Evolutionary conservation across 2,888 invertebrate genomes (phyloP), one percentile per base, ranked within the genome.

Genomic region (Lasiommata megera): DNA sequence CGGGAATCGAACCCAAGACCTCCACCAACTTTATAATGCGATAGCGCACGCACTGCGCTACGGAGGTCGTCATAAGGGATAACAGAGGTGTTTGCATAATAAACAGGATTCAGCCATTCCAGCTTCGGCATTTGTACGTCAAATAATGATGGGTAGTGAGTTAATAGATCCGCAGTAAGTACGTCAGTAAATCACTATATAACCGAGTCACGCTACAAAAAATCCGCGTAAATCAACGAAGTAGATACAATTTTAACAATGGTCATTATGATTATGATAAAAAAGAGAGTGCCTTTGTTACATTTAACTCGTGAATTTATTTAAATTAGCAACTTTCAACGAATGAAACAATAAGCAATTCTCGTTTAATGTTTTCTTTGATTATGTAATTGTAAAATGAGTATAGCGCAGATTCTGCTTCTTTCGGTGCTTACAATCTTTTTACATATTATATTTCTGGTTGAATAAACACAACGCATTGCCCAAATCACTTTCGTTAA

Each of bases 231-330:
- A 37, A 29, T 52, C 28, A 14, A 34, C 40, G 29, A 41, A 28
- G 14, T 43, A 18, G 31, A 11, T 11, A 36, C 52, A 31, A 46
- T 43, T 34, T 16, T 7, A 50, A 55, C 44, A 51, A 61, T 51
- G 37, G 37, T 12, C 34, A 40, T 38, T 16, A n/a, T 34, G n/a
- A 17, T 34, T 23, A 51, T 56, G 40, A 46, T 40, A 53, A 50
- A 54, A 53, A 59, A 56, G 53, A 56, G 59, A 59, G 61, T 59
- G 40, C 37, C 43, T 54, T 47, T 44, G 14, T 29, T 60, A 44
- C 23, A 48, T 53, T 18, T 36, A 48, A 37, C n/a, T 34, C 11
- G 36, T 12, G 36, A 37, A 14, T 34, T 52, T 50, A 55, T 58
- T 58, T 34, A 17, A 54, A 51, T 56, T 50, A 50, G 38, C 16